Percentiles rank a stretch among this genome's conserved stretches.
phyloP scores from a whole-genome alignment of 1,140 invertebrate species.

The Carcinoscorpius rotundicauda region DNA sequence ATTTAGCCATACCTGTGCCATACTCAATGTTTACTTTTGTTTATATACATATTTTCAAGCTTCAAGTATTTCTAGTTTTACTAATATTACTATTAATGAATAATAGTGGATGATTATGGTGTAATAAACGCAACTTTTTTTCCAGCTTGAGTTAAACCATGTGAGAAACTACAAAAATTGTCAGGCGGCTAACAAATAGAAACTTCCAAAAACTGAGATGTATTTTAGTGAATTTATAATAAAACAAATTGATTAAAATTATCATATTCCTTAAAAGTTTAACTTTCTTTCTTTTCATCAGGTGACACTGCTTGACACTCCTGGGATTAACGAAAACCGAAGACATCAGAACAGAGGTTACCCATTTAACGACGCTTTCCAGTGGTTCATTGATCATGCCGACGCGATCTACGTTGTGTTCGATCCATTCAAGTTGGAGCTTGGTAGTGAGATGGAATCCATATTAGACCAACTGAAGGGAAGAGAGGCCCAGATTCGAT shows the following conservation, averaged over 20 bases:
- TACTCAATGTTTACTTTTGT: no score
- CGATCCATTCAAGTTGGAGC: slow-evolving; percentile 87
- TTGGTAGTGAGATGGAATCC: slow-evolving; percentile 75
- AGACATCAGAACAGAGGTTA: slow-evolving; percentile 86
- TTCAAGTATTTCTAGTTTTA: no score
- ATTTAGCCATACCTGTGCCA: no score
- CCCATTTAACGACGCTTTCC: slow-evolving; percentile 87
- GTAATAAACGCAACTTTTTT: no score
- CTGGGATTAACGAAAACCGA: slow-evolving; percentile 83
- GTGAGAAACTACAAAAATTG: no score
- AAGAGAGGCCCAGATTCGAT: slow-evolving; percentile 71
- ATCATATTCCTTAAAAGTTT: not conserved
- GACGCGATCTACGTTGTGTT: slow-evolving; percentile 92
- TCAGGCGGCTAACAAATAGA: no score
- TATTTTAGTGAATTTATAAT: no score
- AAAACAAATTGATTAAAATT: not conserved
- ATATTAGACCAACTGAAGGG: slow-evolving; percentile 38
- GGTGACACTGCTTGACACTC: slow-evolving; percentile 93
- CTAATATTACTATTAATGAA: no score
- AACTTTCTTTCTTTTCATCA: slow-evolving; percentile 32
- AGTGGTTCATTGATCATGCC: slow-evolving; percentile 87
- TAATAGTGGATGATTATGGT: no score
- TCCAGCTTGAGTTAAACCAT: no score
- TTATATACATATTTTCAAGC: no score
- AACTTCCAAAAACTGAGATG: no score